phyloP scores from a whole-genome alignment of 2,797 vertebrate genomes.

The Megalops cyprinoides region DNA sequence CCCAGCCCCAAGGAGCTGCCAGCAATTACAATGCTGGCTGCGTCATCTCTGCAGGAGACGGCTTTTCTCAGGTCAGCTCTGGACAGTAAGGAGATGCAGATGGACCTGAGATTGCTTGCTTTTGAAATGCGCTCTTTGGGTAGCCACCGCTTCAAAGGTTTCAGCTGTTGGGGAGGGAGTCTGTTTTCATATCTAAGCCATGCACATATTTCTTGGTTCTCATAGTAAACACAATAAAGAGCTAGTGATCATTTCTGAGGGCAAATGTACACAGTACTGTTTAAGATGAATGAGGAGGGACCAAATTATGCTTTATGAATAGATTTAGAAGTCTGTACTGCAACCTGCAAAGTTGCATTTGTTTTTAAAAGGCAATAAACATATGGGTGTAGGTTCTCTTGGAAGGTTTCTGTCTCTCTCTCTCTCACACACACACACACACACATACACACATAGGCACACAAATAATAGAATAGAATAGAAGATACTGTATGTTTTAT shows the following conservation, averaged over 20 bases:
- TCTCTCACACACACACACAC: too few relatives aligned
- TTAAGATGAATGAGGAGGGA: background rate
- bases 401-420: too few relatives aligned
- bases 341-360: background rate
- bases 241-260: background rate
- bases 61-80: slow-evolving; percentile 57
- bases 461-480: too few relatives aligned
- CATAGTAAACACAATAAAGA: background rate
- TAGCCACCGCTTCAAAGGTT: slow-evolving; percentile 14
- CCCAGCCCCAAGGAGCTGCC: slow-evolving; percentile 62
- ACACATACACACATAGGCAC: too few relatives aligned
- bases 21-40: slow-evolving; percentile 76
- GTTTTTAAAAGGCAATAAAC: background rate
- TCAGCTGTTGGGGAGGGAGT: background rate
- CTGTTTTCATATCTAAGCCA: background rate
- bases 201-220: slow-evolving; percentile 3
- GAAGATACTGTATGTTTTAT: too few relatives aligned
- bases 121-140: slow-evolving; percentile 14
- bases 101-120: slow-evolving; percentile 32
- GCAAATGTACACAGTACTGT: background rate
- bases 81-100: slow-evolving; percentile 37
- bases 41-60: slow-evolving; percentile 57
- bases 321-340: background rate
- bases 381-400: background rate
- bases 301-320: background rate